phyloP scores from a whole-genome alignment of 2,888 invertebrate genomes.

The Drosophila acutilabella region DNA sequence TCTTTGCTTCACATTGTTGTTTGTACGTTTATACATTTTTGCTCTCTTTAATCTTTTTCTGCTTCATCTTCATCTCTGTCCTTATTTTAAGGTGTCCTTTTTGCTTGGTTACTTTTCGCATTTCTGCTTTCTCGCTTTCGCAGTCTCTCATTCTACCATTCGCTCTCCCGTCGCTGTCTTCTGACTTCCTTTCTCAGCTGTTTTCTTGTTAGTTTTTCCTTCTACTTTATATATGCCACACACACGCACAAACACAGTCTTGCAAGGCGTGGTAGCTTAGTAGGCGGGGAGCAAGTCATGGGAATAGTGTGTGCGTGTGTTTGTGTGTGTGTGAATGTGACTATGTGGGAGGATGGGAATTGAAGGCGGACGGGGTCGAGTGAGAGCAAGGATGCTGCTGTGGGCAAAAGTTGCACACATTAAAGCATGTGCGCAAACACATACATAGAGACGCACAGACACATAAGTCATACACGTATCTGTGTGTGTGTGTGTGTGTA shows the following conservation, averaged over 20 bases:
- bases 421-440: neutral
- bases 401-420: slow-evolving; percentile 32
- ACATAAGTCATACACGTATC: neutral
- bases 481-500: neutral
- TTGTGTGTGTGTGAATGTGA: neutral
- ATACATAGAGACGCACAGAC: slow-evolving; percentile 1
- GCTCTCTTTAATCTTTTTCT: neutral
- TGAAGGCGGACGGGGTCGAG: neutral
- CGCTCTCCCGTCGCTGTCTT: neutral
- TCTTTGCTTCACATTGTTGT: neutral
- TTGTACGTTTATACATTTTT: slow-evolving; percentile 4
- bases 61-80: neutral
- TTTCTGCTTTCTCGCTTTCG: slow-evolving; percentile 1
- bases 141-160: neutral
- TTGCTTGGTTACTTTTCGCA: neutral
- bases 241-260: slow-evolving; percentile 24
- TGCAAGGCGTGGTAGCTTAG: slow-evolving; percentile 53
- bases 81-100: neutral
- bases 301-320: neutral
- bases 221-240: slow-evolving; percentile 51
- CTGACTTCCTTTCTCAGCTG: slow-evolving; percentile 24
- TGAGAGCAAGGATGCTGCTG: slow-evolving; percentile 44
- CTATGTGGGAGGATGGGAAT: neutral
- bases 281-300: neutral
- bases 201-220: slow-evolving; percentile 27